Evolutionary conservation across 2,888 invertebrate species (phyloP).

Genomic region (Rotaria socialis): DNA sequence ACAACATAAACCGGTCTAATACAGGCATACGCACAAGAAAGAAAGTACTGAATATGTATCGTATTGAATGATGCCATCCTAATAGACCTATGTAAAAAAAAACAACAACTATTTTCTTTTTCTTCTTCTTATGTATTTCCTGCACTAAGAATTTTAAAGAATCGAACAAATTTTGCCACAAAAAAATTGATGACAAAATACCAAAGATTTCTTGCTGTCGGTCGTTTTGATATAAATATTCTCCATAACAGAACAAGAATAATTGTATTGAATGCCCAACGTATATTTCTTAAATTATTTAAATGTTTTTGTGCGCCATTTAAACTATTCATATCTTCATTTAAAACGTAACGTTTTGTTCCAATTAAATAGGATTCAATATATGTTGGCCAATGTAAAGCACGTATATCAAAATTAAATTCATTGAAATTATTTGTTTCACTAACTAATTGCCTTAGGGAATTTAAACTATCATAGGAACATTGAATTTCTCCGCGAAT

Average conservation of each 20-base stretch:
- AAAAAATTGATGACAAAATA: conserved; percentile 56
- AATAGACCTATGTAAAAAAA: neutral
- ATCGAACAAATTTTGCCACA: conserved; percentile 57
- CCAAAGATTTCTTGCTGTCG: conserved; percentile 59
- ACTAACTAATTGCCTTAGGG: conserved; percentile 34
- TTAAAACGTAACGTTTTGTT: conserved; percentile 56
- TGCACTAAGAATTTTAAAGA: conserved; percentile 49
- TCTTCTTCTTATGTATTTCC: neutral
- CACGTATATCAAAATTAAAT: conserved; percentile 56
- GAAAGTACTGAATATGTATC: neutral
- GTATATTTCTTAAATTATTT: conserved; percentile 55
- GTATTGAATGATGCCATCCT: neutral
- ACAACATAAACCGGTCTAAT: conserved; percentile 13
- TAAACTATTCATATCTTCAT: conserved; percentile 55
- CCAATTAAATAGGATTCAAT: conserved; percentile 58
- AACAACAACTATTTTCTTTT: no score
- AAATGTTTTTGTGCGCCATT: conserved; percentile 56
- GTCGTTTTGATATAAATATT: conserved; percentile 55
- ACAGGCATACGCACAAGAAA: neutral
- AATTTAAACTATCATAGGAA: conserved; percentile 42
- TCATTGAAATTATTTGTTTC: conserved; percentile 42
- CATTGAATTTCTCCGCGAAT: conserved; percentile 42
- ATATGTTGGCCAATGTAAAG: conserved; percentile 57
- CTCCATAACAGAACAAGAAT: conserved; percentile 56
- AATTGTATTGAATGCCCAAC: conserved; percentile 57